Percentiles rank a stretch among this genome's conserved stretches.
phyloP scores from a whole-genome alignment of 2,113 vertebrate species.

The Eurystomus gularis region DNA sequence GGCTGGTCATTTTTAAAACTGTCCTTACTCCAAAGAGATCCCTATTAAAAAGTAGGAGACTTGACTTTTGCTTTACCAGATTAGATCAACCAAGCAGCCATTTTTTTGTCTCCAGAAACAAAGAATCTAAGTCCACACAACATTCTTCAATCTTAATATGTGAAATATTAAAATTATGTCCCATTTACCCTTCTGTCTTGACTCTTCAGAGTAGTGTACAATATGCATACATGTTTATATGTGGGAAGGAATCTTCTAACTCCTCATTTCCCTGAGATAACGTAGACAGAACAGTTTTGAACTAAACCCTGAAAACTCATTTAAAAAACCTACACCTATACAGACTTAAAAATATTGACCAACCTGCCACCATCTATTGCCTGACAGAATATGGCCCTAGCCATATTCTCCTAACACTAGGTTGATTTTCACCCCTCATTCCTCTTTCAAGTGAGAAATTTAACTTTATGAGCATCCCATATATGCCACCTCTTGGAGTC shows the following conservation, averaged over 20 bases:
- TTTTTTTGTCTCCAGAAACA: background rate
- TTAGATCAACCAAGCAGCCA: background rate
- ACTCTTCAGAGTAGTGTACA: background rate
- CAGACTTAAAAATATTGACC: background rate
- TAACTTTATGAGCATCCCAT: background rate
- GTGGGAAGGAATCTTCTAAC: background rate
- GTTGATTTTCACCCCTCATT: background rate
- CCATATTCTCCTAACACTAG: background rate
- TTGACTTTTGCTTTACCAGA: background rate
- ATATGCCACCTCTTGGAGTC: background rate
- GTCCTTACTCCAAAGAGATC: background rate
- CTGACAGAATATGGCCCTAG: background rate
- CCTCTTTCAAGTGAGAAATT: background rate
- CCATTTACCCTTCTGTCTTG: background rate
- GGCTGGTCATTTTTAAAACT: background rate
- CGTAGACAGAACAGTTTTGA: background rate
- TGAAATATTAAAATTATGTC: background rate
- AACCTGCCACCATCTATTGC: background rate
- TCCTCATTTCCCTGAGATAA: background rate
- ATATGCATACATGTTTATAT: rapidly evolving
- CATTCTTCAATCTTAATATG: background rate
- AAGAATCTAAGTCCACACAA: background rate
- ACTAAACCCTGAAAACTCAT: background rate
- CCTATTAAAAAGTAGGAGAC: background rate
- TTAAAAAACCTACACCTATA: background rate